Evolutionary conservation across 2,888 invertebrate species (phyloP).

Genomic region (Busseola fusca): DNA sequence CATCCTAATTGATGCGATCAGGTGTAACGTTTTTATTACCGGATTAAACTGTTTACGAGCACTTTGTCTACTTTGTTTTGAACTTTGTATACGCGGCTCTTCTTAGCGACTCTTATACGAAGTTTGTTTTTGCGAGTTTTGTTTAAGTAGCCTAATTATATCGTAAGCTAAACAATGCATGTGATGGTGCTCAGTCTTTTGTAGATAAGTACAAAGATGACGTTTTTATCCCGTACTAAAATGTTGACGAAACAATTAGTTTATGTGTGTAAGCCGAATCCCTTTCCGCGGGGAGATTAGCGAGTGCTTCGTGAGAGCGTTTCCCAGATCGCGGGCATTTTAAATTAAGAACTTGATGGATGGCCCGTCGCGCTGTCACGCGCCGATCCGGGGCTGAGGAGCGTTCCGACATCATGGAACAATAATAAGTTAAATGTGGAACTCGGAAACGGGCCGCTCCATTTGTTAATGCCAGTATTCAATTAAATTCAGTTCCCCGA

Average conservation of each 20-base stretch:
- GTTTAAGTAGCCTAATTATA: conserved; percentile 75
- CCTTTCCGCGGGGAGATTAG: conserved; percentile 80
- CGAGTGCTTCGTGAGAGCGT: conserved; percentile 78
- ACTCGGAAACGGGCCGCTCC: conserved; percentile 85
- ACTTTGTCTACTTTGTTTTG: conserved; percentile 84
- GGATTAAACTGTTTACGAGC: conserved; percentile 86
- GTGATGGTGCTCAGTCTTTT: conserved; percentile 64
- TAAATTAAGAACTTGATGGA: conserved; percentile 88
- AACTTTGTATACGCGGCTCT: conserved; percentile 75
- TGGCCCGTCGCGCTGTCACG: conserved; percentile 84
- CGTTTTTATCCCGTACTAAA: conserved; percentile 74
- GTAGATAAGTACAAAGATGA: conserved; percentile 66
- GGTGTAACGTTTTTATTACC: conserved; percentile 86
- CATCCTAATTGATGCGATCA: conserved; percentile 82
- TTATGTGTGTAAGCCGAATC: conserved; percentile 75
- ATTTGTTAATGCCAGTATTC: conserved; percentile 88
- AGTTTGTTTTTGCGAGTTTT: conserved; percentile 71
- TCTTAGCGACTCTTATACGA: conserved; percentile 73
- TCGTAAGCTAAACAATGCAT: conserved; percentile 68
- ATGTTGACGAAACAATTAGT: conserved; percentile 79
- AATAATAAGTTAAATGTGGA: conserved; percentile 87
- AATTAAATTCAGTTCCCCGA: conserved; percentile 86
- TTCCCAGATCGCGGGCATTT: conserved; percentile 86
- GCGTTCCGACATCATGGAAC: conserved; percentile 81
- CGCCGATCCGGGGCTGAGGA: conserved; percentile 75